Evolutionary conservation across 2,113 vertebrate genomes (phyloP).

Genomic region (Beaufortia kweichowensis): DNA sequence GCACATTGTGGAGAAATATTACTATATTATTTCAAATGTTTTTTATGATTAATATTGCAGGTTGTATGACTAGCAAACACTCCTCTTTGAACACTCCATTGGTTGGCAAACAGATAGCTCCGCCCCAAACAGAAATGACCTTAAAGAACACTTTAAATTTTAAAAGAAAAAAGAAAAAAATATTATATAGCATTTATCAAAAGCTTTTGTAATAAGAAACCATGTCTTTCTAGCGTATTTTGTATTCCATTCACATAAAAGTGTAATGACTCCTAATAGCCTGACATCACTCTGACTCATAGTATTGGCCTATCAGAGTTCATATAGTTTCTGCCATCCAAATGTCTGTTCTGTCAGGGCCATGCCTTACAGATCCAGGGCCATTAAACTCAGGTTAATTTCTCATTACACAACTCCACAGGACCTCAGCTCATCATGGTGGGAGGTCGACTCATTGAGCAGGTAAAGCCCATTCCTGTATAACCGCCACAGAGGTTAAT

Average conservation of each 20-base stretch:
- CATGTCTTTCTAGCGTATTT: neutral
- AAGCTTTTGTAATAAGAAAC: neutral
- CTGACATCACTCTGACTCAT: neutral
- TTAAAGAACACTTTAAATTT: no score
- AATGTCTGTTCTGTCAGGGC: constrained; percentile 25
- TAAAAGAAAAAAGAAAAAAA: no score
- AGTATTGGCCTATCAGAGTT: constrained; percentile 21
- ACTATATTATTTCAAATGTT: no score
- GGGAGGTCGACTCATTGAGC: constrained; percentile 32
- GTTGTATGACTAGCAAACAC: no score
- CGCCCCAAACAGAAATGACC: no score
- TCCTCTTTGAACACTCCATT: no score
- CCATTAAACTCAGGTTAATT: constrained; percentile 55
- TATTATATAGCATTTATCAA: no score
- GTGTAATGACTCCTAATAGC: neutral
- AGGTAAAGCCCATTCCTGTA: constrained; percentile 47
- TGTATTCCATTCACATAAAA: constrained; percentile 12
- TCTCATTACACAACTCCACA: constrained; percentile 54
- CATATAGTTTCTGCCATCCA: constrained; percentile 32
- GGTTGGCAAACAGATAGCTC: no score
- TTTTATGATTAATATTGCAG: no score
- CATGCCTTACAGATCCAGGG: constrained; percentile 28
- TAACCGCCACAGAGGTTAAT: constrained; percentile 51
- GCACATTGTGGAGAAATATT: no score
- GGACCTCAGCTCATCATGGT: constrained; percentile 35